These are phyloP conservation scores for Eupeodes corollae DNA, from an alignment of 1,140 invertebrate species.

Conservation along the genomic window DNA sequence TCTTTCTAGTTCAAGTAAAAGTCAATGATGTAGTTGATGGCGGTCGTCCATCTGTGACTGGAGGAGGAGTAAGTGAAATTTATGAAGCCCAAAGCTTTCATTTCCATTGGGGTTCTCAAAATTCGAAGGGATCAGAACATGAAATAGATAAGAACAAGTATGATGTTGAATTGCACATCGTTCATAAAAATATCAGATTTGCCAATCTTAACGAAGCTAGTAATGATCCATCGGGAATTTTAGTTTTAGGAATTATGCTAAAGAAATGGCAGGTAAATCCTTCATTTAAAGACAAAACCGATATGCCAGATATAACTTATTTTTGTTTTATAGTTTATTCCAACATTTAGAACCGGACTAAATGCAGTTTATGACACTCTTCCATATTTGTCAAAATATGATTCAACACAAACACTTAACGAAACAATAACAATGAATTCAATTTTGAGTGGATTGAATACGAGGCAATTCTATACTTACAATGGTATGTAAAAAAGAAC, in stretches of 20 bases:
- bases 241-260: slow-evolving; percentile 23
- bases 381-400: too few species aligned
- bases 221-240: slow-evolving; percentile 15
- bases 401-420: too few species aligned
- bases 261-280: slow-evolving; percentile 7
- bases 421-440: too few species aligned
- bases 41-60: slow-evolving; percentile 47
- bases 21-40: slow-evolving; percentile 3
- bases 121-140: slow-evolving; percentile 21
- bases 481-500: too few species aligned
- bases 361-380: neutral
- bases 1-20: too few species aligned
- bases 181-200: slow-evolving; percentile 22
- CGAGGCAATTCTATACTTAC: too few species aligned
- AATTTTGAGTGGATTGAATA: too few species aligned
- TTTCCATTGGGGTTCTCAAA: slow-evolving; percentile 49
- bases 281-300: neutral
- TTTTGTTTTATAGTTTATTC: neutral
- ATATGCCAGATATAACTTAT: neutral
- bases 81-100: slow-evolving; percentile 53
- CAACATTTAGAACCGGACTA: neutral
- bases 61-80: slow-evolving; percentile 43
- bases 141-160: slow-evolving; percentile 14
- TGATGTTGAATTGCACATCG: slow-evolving; percentile 30
- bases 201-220: slow-evolving; percentile 13